A percentile compares a stretch with the other conserved stretches of the same genome.
Evolutionary conservation across 1,140 invertebrate genomes (phyloP).

Genomic region (Papilio aristodemus): DNA sequence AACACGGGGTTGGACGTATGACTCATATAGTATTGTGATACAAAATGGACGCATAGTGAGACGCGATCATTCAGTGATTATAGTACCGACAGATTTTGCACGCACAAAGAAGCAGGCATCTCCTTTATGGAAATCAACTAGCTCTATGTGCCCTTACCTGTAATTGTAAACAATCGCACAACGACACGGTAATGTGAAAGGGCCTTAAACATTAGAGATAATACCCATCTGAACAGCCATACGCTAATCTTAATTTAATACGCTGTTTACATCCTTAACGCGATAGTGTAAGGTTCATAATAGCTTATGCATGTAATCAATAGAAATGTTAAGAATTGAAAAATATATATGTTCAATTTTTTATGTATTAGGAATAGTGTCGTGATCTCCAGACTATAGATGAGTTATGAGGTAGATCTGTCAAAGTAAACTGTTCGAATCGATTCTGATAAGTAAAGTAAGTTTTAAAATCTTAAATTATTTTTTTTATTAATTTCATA

Average conservation of each 20-base stretch:
- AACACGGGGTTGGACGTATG: slow-evolving; percentile 41
- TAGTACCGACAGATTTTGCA: not conserved
- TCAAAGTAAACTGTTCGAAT: slow-evolving; percentile 8
- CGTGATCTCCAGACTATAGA: slow-evolving; percentile 68
- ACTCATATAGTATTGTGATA: slow-evolving; percentile 66
- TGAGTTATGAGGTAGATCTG: slow-evolving; percentile 48
- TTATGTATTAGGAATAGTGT: slow-evolving; percentile 70
- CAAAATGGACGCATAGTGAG: slow-evolving; percentile 61
- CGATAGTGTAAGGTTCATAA: not conserved
- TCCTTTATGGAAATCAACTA: not conserved
- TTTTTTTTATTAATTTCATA: not conserved
- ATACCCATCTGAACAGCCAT: not conserved
- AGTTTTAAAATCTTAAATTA: not conserved
- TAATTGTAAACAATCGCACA: not conserved
- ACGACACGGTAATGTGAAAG: not conserved
- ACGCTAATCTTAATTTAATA: not conserved
- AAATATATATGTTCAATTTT: slow-evolving; percentile 38
- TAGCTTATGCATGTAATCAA: slow-evolving; percentile 3
- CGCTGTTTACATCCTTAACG: not conserved
- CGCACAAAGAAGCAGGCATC: not conserved
- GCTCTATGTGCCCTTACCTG: not conserved
- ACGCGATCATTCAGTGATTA: slow-evolving; percentile 8
- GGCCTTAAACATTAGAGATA: not conserved
- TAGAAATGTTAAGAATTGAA: not conserved
- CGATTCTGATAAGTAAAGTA: not conserved